Base-by-base conservation (phyloP, 2,113 vertebrate genomes). In the Hylia prasina region DNA sequence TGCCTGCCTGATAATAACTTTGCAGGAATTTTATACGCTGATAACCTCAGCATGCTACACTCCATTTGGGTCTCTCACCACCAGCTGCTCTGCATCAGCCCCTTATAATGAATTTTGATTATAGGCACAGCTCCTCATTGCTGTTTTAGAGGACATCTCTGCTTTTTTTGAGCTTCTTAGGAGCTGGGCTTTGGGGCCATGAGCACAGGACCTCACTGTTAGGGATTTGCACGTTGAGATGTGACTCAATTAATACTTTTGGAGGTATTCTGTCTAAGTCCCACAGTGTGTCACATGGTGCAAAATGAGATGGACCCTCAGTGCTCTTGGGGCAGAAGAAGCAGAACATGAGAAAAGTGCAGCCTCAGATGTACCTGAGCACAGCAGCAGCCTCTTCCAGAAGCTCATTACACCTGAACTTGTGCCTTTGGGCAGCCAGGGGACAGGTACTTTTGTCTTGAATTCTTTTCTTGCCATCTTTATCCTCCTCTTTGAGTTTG, bases 211-310 rank as follows among this genome's bases (percentile, higher is more conserved):
- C 50, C 68, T 72, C 18, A 4, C 42, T 75, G 37, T 15, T 13
- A 53, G 39, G 39, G 24, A 7, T 83, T 35, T 87, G 21, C n/a
- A 10, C 13, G 7, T 20, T 53, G 45, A 80, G 48, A 40, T 56
- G 22, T 19, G 21, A 33, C 24, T 79, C 20, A 23, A 12, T 8
- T 39, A 54, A 31, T 20, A 11, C 2, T 15, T 61, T 48, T 78
- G 56, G 7, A n/a, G n/a, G 17, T 58, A 6, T n/a, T 80, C 64
- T 65, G 10, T 65, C 25, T 35, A 7, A 20, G 42, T 51, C 53
- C 42, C 17, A 10, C 2, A 0, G 31, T 30, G 7, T 53, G n/a
- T 64, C 50, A 11, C 1, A 1, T 5, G 35, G 45, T 48, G 12
- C 71, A 83, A 66, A 77, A 56, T 3, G 25, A 81, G 71, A 39